A percentile compares a stretch with the other conserved stretches of the same genome.
These are phyloP conservation scores for Thalassaphorura encarpata DNA, from an alignment of 1,140 invertebrate genomes.

Conservation along the genomic window DNA sequence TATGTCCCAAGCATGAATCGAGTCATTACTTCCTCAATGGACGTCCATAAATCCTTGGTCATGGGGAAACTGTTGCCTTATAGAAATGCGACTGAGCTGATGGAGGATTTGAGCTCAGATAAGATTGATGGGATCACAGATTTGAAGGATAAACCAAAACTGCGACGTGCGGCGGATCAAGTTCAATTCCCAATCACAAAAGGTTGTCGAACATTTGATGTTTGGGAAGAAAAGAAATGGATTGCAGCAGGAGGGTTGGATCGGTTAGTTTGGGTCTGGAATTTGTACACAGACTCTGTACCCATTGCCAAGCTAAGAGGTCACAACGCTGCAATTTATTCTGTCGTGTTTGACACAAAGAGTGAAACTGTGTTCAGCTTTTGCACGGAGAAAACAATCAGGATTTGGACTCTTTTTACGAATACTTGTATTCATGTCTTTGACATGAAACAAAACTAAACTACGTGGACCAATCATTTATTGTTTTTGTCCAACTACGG, in stretches of 20 bases:
- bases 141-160: neutral
- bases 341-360: slow-evolving; percentile 8
- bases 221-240: slow-evolving; percentile 13
- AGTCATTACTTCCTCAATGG: slow-evolving; percentile 9
- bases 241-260: slow-evolving; percentile 13
- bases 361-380: slow-evolving; percentile 18
- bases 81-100: slow-evolving; percentile 6
- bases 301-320: slow-evolving; percentile 15
- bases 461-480: slow-evolving; percentile 6
- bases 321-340: slow-evolving; percentile 14
- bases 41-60: neutral
- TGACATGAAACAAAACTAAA: slow-evolving; percentile 5
- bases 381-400: slow-evolving; percentile 13
- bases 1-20: slow-evolving; percentile 5
- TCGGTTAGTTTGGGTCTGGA: slow-evolving; percentile 13
- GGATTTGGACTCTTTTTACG: slow-evolving; percentile 8
- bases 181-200: slow-evolving; percentile 6
- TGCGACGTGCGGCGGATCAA: slow-evolving; percentile 3
- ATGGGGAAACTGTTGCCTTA: slow-evolving; percentile 3
- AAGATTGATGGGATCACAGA: slow-evolving; percentile 5
- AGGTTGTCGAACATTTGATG: slow-evolving; percentile 11
- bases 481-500: slow-evolving; percentile 13
- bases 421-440: slow-evolving; percentile 13
- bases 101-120: slow-evolving; percentile 6
- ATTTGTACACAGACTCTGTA: slow-evolving; percentile 7